A percentile compares a stretch with the other conserved stretches of the same genome.
These are phyloP conservation scores for Gymnosoma rotundatum DNA, from an alignment of 2,888 invertebrate species.

Conservation along the genomic window DNA sequence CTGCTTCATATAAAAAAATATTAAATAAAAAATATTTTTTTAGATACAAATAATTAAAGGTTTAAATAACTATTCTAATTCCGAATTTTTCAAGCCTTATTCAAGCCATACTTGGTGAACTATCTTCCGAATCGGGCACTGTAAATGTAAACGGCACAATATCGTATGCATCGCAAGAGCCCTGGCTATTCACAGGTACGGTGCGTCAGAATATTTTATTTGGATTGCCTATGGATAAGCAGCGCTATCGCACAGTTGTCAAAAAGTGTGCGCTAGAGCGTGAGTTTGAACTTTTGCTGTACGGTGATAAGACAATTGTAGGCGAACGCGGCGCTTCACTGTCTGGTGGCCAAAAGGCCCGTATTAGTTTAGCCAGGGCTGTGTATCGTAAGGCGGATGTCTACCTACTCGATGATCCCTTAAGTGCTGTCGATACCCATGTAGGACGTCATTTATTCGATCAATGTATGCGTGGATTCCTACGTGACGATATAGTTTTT, in stretches of 20 bases:
- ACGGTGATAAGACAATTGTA: constrained; percentile 85
- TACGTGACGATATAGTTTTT: constrained; percentile 87
- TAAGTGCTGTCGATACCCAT: constrained; percentile 95
- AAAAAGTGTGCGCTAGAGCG: constrained; percentile 83
- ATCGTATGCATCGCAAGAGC: constrained; percentile 91
- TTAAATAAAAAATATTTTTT: too few species aligned
- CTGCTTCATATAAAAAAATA: too few species aligned
- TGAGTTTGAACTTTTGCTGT: constrained; percentile 84
- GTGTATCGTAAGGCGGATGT: constrained; percentile 93
- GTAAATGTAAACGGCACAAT: constrained; percentile 85
- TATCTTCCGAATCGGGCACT: constrained; percentile 83
- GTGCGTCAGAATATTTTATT: constrained; percentile 86
- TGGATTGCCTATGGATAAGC: constrained; percentile 84
- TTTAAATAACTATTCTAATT: background rate
- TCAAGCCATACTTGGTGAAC: constrained; percentile 84
- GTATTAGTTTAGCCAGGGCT: constrained; percentile 93
- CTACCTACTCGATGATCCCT: constrained; percentile 94
- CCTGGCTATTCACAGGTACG: constrained; percentile 91
- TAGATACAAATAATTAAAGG: background rate
- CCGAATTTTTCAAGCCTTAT: constrained; percentile 79
- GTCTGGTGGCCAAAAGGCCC: constrained; percentile 93
- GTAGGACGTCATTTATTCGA: constrained; percentile 95
- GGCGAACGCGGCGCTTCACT: constrained; percentile 93
- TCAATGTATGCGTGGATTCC: constrained; percentile 81
- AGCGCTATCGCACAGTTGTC: constrained; percentile 84